Conservation (phyloP, 1,140 invertebrate species). For the Bemisia tabaci region DNA sequence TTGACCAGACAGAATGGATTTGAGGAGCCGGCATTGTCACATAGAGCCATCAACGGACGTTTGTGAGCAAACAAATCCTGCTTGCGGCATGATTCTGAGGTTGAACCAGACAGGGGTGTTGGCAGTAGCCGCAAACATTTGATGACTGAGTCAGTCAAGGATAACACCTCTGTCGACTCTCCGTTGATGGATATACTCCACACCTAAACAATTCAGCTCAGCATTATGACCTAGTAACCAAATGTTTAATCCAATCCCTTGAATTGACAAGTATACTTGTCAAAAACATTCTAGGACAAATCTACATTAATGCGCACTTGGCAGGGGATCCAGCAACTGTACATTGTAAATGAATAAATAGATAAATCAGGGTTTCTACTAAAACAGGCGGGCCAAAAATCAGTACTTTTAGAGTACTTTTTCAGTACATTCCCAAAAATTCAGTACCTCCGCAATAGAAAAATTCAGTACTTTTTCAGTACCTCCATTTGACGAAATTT, state of each 20-base stretch:
- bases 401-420: too few species aligned
- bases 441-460: too few species aligned
- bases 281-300: constrained; percentile 5
- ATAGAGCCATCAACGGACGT: constrained; percentile 73
- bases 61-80: constrained; percentile 54
- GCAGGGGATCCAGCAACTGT: background rate
- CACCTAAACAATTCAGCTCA: constrained; percentile 34
- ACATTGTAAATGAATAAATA: background rate
- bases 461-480: too few species aligned
- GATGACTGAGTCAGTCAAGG: constrained; percentile 76
- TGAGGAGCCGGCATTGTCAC: constrained; percentile 65
- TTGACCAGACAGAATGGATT: constrained; percentile 74
- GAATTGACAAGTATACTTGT: background rate
- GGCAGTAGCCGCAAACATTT: constrained; percentile 69
- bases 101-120: constrained; percentile 43
- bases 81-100: constrained; percentile 20
- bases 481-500: too few species aligned
- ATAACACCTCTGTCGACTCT: constrained; percentile 81
- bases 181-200: constrained; percentile 68
- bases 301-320: background rate
- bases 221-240: constrained; percentile 11
- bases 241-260: constrained; percentile 2
- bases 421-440: background rate
- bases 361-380: background rate
- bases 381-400: too few species aligned